A percentile compares a stretch with the other conserved stretches of the same genome.
phyloP scores from a whole-genome alignment of 53 echinoderm and acorn worm species.

The Holothuria leucospilota region DNA sequence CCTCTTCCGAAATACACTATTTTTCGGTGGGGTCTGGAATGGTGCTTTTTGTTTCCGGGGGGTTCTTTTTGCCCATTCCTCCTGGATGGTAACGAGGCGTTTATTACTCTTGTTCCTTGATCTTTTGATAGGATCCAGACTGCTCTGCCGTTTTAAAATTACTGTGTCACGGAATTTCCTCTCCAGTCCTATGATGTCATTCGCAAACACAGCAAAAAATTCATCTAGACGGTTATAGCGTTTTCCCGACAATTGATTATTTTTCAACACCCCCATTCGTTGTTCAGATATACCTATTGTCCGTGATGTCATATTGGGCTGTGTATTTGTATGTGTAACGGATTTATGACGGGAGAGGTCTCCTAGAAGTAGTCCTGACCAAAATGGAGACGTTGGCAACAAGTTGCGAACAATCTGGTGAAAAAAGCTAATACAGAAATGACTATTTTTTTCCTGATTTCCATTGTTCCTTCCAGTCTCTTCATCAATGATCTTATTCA shows the following conservation, averaged over 20 bases:
- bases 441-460: neutral
- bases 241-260: conserved; percentile 7
- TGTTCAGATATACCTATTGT: conserved; percentile 5
- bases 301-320: neutral
- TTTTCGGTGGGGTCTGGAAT: neutral
- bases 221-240: neutral
- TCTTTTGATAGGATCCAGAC: neutral
- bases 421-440: neutral
- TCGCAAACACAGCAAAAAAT: neutral
- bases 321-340: neutral
- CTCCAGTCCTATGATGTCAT: neutral
- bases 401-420: conserved; percentile 1
- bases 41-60: neutral
- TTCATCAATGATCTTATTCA: neutral
- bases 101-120: neutral
- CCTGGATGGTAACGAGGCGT: neutral
- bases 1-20: neutral
- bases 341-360: neutral
- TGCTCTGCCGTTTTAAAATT: neutral
- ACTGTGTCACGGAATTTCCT: neutral
- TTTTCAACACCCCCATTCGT: neutral
- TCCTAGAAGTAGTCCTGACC: neutral
- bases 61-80: neutral
- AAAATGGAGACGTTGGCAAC: neutral
- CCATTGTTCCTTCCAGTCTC: neutral